A percentile compares a stretch with the other conserved stretches of the same genome.
These are phyloP conservation scores for Notolepis coatsorum DNA, from an alignment of 2,797 vertebrate genomes.

Conservation along the genomic window DNA sequence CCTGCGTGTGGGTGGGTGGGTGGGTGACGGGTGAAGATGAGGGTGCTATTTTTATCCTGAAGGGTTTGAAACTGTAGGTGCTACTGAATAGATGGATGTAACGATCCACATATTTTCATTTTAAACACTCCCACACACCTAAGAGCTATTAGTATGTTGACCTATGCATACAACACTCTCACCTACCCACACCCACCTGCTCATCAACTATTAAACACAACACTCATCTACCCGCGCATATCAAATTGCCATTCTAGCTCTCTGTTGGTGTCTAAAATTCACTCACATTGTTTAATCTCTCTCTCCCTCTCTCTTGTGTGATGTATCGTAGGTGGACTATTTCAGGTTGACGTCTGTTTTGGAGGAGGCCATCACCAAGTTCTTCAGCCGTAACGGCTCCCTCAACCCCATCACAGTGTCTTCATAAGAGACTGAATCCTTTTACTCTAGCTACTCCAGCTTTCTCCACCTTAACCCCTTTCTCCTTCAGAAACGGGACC, in stretches of 20 bases:
- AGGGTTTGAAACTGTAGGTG: slow-evolving; percentile 1
- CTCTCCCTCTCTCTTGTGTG: slow-evolving; percentile 13
- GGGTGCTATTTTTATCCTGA: slow-evolving; percentile 13
- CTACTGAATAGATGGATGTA: slow-evolving; percentile 5
- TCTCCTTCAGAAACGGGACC: too few relatives aligned
- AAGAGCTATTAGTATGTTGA: slow-evolving; percentile 5
- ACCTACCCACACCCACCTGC: slow-evolving; percentile 13
- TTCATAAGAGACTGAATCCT: slow-evolving; percentile 65
- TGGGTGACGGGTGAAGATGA: slow-evolving; percentile 6
- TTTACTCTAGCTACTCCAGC: too few relatives aligned
- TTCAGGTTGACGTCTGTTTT: slow-evolving; percentile 89
- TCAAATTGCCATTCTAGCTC: background rate
- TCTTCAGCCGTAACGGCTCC: slow-evolving; percentile 85
- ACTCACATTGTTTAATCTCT: background rate
- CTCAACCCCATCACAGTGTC: slow-evolving; percentile 86
- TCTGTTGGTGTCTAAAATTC: background rate
- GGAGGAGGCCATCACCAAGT: slow-evolving; percentile 93
- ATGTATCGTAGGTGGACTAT: slow-evolving; percentile 88
- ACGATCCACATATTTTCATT: background rate
- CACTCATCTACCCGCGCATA: background rate
- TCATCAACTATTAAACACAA: background rate
- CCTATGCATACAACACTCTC: slow-evolving; percentile 8
- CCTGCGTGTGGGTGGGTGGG: background rate
- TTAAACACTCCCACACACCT: background rate
- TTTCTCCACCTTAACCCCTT: too few relatives aligned